Evolutionary conservation across 37 sponge, comb jelly and placozoan genomes (phyloP), one percentile per base, ranked within the genome.

Genomic region (Eunapius fragilis): DNA sequence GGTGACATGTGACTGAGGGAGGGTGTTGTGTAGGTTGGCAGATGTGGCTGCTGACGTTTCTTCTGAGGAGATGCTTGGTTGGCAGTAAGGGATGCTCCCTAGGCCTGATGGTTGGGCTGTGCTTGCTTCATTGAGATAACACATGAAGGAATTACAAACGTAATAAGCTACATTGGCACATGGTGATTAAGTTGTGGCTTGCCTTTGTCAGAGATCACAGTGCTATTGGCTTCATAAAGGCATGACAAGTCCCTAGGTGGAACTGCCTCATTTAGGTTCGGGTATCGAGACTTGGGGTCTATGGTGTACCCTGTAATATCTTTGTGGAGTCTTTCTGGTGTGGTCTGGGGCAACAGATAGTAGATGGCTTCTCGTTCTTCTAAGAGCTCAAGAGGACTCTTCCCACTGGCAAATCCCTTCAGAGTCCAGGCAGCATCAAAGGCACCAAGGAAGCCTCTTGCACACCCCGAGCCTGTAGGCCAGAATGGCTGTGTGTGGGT

Each of bases 351-450:
- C 36, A 97, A 92, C 50, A 97, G 89, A 50, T 91, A 91, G 72
- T 86, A 79, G 6, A 91, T 70, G 31, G 89, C 76, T 68, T 96
- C 97, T 68, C 97, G 79, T 77, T 94, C 90, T 67, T 91, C 92
- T 36, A 96, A 47, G 47, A 96, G 87, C n/a, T 85, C 87, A 31
- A 94, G 25, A 0, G 95, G 91, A 31, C 73, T 31, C 9, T n/a
- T 74, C 22, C 93, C 94, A 26, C 71, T 78, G 12, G 85, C 76
- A 76, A 86, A 96, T 38, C 92, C 71, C 83, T 96, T 98, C 81
- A 98, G 85, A 89, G 96, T 92, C 98, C 98, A 98, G 33, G 96
- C 98, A 67, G 96, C 82, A 74, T 98, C 96, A 41, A 93, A 77
- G 4, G 74, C 94, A 47, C 94, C 91, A 25, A 98, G 96, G 70